These are phyloP conservation scores for Verasper variegatus DNA, from an alignment of 2,113 vertebrate species.

Conservation along the genomic window DNA sequence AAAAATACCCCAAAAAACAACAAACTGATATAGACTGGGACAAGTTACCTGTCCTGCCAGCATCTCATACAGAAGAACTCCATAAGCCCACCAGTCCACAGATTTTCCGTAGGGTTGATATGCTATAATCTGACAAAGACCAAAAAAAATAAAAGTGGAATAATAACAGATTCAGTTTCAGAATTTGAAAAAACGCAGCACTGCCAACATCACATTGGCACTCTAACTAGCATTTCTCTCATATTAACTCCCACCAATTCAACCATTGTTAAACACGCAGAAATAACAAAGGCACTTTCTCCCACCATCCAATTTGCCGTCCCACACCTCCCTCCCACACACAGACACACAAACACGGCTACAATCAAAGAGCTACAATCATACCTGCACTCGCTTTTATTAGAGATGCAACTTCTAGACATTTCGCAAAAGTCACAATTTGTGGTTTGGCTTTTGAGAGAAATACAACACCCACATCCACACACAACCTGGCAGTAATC, in stretches of 20 bases:
- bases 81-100: conserved; percentile 99
- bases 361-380: conserved; percentile 42
- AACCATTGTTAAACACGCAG: conserved; percentile 45
- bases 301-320: conserved; percentile 64
- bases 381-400: conserved; percentile 48
- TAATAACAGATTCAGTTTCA: neutral
- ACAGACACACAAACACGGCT: conserved; percentile 29
- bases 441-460: neutral
- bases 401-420: conserved; percentile 27
- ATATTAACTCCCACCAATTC: conserved; percentile 28
- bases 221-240: no score
- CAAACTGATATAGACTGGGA: no score
- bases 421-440: conserved; percentile 25
- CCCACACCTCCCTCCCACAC: conserved; percentile 47
- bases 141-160: neutral
- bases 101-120: conserved; percentile 97
- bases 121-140: conserved; percentile 90
- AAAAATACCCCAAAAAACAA: neutral
- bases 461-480: neutral
- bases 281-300: conserved; percentile 63
- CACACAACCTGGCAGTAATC: neutral
- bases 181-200: neutral
- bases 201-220: no score
- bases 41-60: conserved; percentile 93
- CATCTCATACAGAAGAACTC: conserved; percentile 97